Evolutionary conservation across 2,113 vertebrate genomes (phyloP).

Genomic region (Zosterops japonicus): DNA sequence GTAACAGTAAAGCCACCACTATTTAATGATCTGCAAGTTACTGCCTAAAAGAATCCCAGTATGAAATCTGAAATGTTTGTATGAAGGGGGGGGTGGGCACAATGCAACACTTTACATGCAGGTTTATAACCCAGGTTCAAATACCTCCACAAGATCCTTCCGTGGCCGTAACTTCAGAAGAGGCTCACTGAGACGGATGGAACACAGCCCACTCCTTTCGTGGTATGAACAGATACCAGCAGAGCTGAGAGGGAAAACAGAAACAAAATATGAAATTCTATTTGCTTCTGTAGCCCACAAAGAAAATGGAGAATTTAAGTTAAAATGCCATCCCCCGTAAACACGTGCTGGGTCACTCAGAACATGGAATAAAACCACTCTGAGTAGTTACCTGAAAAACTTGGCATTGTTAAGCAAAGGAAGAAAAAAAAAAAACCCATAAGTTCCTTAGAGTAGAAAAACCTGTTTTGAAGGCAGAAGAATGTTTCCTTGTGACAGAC

Average conservation of each 20-base stretch:
- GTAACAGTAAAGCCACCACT: background rate
- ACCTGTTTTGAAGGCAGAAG: background rate
- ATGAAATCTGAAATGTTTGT: background rate
- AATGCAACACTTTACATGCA: background rate
- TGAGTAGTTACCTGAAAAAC: background rate
- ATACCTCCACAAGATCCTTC: conserved; percentile 92
- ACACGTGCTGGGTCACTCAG: background rate
- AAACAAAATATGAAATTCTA: background rate
- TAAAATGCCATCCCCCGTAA: background rate
- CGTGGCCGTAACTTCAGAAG: conserved; percentile 90
- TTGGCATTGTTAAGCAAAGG: background rate
- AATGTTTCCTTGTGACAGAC: background rate
- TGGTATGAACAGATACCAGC: conserved; percentile 94
- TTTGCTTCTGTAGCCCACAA: background rate
- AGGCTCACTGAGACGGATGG: conserved; percentile 92
- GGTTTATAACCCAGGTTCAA: background rate
- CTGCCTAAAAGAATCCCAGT: background rate
- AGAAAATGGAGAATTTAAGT: background rate
- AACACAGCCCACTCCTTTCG: conserved; percentile 89
- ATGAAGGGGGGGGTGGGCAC: too few species aligned
- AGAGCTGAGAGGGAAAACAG: conserved; percentile 74
- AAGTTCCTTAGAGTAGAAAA: background rate
- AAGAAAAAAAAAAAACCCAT: too few species aligned
- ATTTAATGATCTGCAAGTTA: rapidly evolving
- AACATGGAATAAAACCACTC: background rate